Percentiles rank a stretch among this genome's conserved stretches.
Conservation (phyloP, 2,888 invertebrate genomes). For the Campoplex capitator region DNA sequence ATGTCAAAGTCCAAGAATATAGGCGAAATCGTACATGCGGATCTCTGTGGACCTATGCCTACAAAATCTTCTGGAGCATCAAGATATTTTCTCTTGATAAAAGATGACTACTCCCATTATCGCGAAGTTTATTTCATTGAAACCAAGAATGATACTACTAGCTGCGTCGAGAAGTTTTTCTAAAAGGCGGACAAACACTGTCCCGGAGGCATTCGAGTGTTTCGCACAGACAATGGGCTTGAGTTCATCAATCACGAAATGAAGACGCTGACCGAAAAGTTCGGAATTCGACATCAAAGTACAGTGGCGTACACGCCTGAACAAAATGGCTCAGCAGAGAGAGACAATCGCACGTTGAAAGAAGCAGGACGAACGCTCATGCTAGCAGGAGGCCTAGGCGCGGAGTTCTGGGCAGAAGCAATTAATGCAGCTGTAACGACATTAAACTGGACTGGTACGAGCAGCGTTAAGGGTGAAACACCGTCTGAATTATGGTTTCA, state of each 20-base stretch:
- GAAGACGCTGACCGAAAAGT: too few species aligned
- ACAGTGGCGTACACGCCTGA: too few species aligned
- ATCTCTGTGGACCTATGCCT: too few species aligned
- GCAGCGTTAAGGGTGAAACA: too few species aligned
- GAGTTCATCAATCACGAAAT: too few species aligned
- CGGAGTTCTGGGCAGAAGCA: slow-evolving; percentile 58
- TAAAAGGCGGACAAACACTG: slow-evolving; percentile 46
- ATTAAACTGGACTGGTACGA: slow-evolving; percentile 44
- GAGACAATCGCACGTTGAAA: slow-evolving; percentile 56
- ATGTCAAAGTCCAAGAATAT: too few species aligned
- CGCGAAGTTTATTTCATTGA: too few species aligned
- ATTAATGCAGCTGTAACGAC: slow-evolving; percentile 50
- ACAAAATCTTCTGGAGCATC: slow-evolving; percentile 6
- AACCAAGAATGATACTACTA: slow-evolving; percentile 11
- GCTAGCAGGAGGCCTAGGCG: slow-evolving; percentile 7
- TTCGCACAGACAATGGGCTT: slow-evolving; percentile 66
- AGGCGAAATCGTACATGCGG: too few species aligned
- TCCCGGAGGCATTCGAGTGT: slow-evolving; percentile 9
- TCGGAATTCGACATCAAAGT: too few species aligned
- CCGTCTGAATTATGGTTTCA: slow-evolving; percentile 38
- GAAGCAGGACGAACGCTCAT: slow-evolving; percentile 61
- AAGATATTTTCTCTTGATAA: slow-evolving; percentile 14
- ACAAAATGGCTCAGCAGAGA: slow-evolving; percentile 54
- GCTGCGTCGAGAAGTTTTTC: slow-evolving; percentile 21
- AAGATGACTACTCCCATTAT: slow-evolving; percentile 27